phyloP scores from a whole-genome alignment of 2,113 vertebrate species.

The Alexandromys fortis region DNA sequence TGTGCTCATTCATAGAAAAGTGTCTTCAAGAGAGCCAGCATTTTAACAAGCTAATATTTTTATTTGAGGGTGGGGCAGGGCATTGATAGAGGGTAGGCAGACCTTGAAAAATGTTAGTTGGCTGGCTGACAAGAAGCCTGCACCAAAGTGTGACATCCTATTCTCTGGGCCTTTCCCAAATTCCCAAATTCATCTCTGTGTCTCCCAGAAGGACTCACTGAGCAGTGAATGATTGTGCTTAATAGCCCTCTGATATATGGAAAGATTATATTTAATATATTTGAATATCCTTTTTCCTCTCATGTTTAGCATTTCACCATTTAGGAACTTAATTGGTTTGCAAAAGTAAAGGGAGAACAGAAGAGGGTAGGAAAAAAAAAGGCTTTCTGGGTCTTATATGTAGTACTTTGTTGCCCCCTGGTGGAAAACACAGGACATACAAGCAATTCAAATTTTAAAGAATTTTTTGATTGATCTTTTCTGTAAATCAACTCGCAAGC shows the following conservation, averaged over 20 bases:
- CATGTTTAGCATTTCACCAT: conserved; percentile 76
- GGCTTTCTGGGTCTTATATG: conserved; percentile 67
- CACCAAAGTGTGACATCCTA: background rate
- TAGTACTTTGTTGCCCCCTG: conserved; percentile 89
- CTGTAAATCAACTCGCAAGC: background rate
- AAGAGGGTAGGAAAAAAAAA: conserved; percentile 9
- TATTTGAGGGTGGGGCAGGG: too few relatives aligned
- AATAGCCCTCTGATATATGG: conserved; percentile 82
- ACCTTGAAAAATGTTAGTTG: background rate
- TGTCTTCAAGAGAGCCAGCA: background rate
- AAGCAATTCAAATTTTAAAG: conserved; percentile 58
- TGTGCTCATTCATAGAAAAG: background rate
- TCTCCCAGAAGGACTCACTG: conserved; percentile 71
- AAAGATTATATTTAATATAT: conserved; percentile 79
- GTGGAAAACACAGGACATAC: conserved; percentile 80
- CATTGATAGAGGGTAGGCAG: background rate
- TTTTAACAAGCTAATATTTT: background rate
- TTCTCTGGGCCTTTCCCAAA: conserved; percentile 68
- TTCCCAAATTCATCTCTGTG: conserved; percentile 52
- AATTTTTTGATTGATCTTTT: conserved; percentile 31
- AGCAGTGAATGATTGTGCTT: conserved; percentile 80
- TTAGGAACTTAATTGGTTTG: conserved; percentile 71
- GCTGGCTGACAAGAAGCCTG: background rate
- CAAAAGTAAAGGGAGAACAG: conserved; percentile 38
- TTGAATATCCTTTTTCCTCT: conserved; percentile 76